These are phyloP conservation scores for Philopotamus ludificatus DNA, from an alignment of 1,140 invertebrate genomes.

Conservation along the genomic window DNA sequence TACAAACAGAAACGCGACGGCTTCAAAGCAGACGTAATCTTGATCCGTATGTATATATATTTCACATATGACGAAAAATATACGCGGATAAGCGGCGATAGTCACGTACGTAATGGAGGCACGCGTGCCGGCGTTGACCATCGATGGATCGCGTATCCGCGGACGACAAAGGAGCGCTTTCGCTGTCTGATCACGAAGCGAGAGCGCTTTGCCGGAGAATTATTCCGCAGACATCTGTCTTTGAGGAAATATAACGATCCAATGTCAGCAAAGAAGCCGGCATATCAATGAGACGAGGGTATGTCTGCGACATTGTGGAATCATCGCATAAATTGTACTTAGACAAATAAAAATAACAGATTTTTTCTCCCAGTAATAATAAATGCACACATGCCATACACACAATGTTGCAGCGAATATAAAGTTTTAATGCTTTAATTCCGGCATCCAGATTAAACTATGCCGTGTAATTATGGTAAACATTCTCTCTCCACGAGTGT, in stretches of 20 bases:
- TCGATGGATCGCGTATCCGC: not conserved
- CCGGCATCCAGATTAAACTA: too few species aligned
- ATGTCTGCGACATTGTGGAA: not conserved
- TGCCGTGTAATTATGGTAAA: too few species aligned
- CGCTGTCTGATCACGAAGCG: not conserved
- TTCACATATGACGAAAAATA: too few species aligned
- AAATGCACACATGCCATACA: too few species aligned
- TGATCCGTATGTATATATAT: too few species aligned
- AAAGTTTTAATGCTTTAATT: too few species aligned
- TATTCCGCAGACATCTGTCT: not conserved
- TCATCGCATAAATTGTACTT: not conserved
- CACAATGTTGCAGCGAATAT: too few species aligned
- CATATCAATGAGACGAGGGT: slow-evolving; percentile 11
- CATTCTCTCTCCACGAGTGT: too few species aligned
- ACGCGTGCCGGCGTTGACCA: not conserved
- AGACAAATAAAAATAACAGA: too few species aligned
- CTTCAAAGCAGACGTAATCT: too few species aligned
- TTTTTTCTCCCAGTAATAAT: too few species aligned
- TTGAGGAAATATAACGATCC: slow-evolving; percentile 9
- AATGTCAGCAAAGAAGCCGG: not conserved
- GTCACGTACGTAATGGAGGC: not conserved
- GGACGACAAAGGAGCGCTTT: not conserved
- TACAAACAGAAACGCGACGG: too few species aligned
- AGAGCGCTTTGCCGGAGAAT: not conserved
- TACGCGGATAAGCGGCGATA: not conserved